Conservation (phyloP, 1,140 invertebrate genomes). For the Dinoponera quadriceps region DNA sequence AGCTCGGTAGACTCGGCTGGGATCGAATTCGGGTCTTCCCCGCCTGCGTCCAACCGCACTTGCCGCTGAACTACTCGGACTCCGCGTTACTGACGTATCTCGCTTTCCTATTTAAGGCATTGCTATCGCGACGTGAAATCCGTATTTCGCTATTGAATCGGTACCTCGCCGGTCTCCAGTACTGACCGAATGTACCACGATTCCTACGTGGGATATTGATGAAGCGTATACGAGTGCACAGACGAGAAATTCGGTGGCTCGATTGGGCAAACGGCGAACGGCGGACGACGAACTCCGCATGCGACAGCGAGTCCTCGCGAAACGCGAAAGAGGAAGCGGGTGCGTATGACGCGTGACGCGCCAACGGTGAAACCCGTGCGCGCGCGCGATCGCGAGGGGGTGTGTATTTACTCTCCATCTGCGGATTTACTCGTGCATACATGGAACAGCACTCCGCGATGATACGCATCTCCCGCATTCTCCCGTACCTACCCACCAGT, state of each 20-base stretch:
- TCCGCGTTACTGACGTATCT: too few species aligned
- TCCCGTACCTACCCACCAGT: slow-evolving; percentile 34
- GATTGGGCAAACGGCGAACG: slow-evolving; percentile 62
- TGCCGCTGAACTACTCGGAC: too few species aligned
- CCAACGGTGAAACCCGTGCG: slow-evolving; percentile 11
- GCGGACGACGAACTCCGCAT: slow-evolving; percentile 51
- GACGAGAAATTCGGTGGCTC: slow-evolving; percentile 37
- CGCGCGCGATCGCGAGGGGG: slow-evolving; percentile 60
- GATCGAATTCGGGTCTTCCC: too few species aligned
- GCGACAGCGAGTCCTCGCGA: slow-evolving; percentile 63
- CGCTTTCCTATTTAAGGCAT: too few species aligned
- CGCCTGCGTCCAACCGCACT: too few species aligned
- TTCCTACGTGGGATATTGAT: slow-evolving; percentile 62
- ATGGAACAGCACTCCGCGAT: slow-evolving; percentile 78
- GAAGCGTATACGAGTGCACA: slow-evolving; percentile 58
- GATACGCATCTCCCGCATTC: slow-evolving; percentile 70
- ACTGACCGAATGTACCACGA: too few species aligned
- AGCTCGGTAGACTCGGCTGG: too few species aligned
- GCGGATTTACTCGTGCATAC: slow-evolving; percentile 80
- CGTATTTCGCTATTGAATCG: too few species aligned
- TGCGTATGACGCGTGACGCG: slow-evolving; percentile 22
- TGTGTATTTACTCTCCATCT: slow-evolving; percentile 74
- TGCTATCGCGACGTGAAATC: too few species aligned
- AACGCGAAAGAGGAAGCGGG: slow-evolving; percentile 44
- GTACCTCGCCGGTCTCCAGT: too few species aligned